These are phyloP conservation scores for Malurus elegans DNA, from an alignment of 2,113 vertebrate genomes.

Conservation along the genomic window DNA sequence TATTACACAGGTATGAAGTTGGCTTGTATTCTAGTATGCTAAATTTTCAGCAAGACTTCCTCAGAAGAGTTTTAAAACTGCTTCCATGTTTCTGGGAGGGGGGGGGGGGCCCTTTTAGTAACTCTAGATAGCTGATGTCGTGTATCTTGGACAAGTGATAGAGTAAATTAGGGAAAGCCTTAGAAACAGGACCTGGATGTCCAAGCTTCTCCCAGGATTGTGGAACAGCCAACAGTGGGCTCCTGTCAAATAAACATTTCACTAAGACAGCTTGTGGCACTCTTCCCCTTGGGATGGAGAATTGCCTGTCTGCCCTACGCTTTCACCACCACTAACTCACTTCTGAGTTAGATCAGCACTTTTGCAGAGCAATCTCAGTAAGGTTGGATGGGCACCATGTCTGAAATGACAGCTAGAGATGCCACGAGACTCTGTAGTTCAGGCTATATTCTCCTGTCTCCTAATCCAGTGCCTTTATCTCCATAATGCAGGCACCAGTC, in stretches of 20 bases:
- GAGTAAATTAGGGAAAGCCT: not conserved
- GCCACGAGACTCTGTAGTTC: not conserved
- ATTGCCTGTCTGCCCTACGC: fast-evolving
- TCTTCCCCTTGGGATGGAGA: not conserved
- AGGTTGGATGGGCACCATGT: not conserved
- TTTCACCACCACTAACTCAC: not conserved
- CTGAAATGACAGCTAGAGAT: not conserved
- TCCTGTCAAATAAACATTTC: not conserved
- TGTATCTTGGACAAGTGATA: not conserved
- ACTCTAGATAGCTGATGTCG: not conserved
- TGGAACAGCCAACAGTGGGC: not conserved
- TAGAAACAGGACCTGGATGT: not conserved
- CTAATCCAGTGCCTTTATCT: not conserved
- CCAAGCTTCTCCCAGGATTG: not conserved
- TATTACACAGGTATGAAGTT: not conserved
- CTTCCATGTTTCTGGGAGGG: not conserved
- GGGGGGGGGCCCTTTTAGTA: not conserved
- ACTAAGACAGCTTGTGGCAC: not conserved
- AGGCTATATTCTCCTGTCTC: not conserved
- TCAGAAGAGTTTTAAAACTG: not conserved
- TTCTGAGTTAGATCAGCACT: not conserved
- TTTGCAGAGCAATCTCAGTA: not conserved
- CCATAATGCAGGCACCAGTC: not conserved
- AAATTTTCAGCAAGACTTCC: not conserved
- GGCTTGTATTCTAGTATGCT: not conserved